A percentile compares a stretch with the other conserved stretches of the same genome.
Evolutionary conservation across 2,113 vertebrate genomes (phyloP).

Genomic region (Mustelus asterias): DNA sequence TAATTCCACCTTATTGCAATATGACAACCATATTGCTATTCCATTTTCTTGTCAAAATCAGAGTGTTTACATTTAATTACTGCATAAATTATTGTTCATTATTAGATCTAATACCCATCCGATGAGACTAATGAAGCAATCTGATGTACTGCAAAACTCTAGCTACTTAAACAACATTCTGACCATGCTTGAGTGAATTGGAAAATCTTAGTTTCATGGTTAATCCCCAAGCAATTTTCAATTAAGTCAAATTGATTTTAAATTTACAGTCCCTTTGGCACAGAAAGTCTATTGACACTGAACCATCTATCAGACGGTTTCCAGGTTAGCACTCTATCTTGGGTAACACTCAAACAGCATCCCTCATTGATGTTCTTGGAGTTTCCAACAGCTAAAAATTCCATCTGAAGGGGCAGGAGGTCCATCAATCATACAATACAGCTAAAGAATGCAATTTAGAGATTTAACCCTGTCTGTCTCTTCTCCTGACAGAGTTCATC

Average conservation of each 20-base stretch:
- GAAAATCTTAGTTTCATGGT: not conserved
- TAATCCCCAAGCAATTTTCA: not conserved
- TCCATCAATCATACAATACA: not conserved
- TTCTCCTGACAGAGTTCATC: not conserved
- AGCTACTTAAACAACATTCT: not conserved
- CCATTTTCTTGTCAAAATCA: not conserved
- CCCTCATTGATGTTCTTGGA: not conserved
- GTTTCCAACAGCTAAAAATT: not conserved
- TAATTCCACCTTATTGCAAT: not conserved
- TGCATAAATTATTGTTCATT: not conserved
- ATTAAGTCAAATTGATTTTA: not conserved
- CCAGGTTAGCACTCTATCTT: not conserved
- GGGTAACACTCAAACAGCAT: not conserved
- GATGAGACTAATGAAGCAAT: not conserved
- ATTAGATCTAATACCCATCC: not conserved
- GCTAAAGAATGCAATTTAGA: not conserved
- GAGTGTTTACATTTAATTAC: not conserved
- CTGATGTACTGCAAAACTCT: not conserved
- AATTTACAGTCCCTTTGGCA: no score
- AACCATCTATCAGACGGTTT: not conserved
- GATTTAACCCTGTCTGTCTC: not conserved
- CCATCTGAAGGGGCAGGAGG: not conserved
- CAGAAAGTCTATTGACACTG: not conserved
- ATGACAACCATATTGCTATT: not conserved
- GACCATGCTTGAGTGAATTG: not conserved